Conservation (phyloP, 1,140 invertebrate species). For the Proales similis region DNA sequence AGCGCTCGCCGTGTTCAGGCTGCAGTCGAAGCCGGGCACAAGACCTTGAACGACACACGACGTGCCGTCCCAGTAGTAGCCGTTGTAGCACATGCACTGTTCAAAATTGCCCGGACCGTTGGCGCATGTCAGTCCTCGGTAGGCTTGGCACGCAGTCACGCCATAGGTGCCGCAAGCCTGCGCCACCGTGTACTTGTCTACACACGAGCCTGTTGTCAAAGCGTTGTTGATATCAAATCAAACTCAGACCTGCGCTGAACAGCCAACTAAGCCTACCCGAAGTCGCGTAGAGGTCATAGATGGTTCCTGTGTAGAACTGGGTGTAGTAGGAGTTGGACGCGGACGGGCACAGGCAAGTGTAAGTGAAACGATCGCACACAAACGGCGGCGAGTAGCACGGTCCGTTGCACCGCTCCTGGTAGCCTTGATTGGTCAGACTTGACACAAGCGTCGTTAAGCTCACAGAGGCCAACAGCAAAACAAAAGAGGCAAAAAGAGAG, state of each 20-base stretch:
- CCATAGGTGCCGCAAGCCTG: slow-evolving; percentile 1
- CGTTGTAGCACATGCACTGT: slow-evolving; percentile 18
- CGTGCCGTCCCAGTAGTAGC: slow-evolving; percentile 21
- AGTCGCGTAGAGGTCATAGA: no score
- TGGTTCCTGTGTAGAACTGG: slow-evolving; percentile 8
- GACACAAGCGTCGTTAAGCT: background rate
- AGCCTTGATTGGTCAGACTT: slow-evolving; percentile 7
- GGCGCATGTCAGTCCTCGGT: slow-evolving; percentile 12
- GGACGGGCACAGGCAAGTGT: slow-evolving; percentile 30
- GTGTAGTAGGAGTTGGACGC: background rate
- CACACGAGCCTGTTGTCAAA: slow-evolving; percentile 8
- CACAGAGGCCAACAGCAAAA: no score
- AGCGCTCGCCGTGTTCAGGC: background rate
- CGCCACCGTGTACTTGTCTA: background rate
- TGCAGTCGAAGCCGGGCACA: slow-evolving; percentile 2
- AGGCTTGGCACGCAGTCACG: slow-evolving; percentile 23
- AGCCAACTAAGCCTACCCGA: slow-evolving; percentile 10
- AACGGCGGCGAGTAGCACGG: slow-evolving; percentile 15
- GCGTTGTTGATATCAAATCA: background rate
- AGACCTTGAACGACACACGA: slow-evolving; percentile 5
- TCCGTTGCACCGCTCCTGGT: slow-evolving; percentile 10
- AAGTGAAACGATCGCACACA: slow-evolving; percentile 19
- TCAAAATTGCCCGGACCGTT: slow-evolving; percentile 1
- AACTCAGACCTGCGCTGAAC: background rate
- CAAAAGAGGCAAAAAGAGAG: no score